phyloP scores from a whole-genome alignment of 2,113 vertebrate species.

The Chlamydotis undulata region DNA sequence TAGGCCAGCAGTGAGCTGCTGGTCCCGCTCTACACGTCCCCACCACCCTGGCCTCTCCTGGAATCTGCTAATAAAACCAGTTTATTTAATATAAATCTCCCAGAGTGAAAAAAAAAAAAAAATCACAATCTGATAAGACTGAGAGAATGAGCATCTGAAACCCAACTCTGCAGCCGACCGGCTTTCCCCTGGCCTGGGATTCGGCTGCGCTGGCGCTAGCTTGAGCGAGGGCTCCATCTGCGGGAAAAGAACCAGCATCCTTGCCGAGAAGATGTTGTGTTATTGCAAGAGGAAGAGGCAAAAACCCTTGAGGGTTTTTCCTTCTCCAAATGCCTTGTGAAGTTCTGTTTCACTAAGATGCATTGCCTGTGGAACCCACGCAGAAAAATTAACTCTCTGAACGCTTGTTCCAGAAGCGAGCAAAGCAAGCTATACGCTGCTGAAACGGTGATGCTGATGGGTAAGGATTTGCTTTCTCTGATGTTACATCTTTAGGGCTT shows the following conservation, averaged over 20 bases:
- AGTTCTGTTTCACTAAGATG: background rate
- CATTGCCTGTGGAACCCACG: background rate
- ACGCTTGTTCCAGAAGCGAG: fast-evolving
- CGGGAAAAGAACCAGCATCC: constrained; percentile 29
- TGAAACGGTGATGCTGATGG: background rate
- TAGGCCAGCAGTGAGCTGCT: background rate
- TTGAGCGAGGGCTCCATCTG: constrained; percentile 77
- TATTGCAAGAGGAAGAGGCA: fast-evolving
- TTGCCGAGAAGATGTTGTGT: fast-evolving
- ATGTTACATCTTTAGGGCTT: background rate
- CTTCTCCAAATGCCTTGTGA: background rate
- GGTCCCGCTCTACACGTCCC: background rate
- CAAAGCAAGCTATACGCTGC: background rate
- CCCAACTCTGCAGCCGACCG: background rate
- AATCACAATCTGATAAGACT: background rate
- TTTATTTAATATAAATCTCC: background rate
- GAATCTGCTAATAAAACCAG: background rate
- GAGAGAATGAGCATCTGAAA: background rate
- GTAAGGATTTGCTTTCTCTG: background rate
- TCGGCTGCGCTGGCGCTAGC: background rate
- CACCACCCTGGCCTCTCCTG: background rate
- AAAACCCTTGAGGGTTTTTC: background rate
- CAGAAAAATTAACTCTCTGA: background rate
- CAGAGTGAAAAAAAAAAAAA: background rate
- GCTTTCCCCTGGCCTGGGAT: background rate